Evolutionary conservation across 2,113 vertebrate genomes (phyloP), one percentile per base, ranked within the genome.

Genomic region (Trematocara marginatum): DNA sequence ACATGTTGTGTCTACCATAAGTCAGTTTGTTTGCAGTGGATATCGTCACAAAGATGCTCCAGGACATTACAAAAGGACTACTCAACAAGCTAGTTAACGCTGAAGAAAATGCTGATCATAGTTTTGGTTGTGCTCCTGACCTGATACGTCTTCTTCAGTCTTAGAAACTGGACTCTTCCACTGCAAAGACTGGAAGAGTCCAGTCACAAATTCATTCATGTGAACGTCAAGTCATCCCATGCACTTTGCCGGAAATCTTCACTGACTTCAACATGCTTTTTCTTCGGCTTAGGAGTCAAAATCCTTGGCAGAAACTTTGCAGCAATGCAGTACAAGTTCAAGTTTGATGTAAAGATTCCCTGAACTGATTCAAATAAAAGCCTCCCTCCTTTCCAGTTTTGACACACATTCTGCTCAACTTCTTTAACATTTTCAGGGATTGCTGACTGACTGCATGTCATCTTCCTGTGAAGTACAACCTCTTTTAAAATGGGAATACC

Each of bases 401-500:
- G 9, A 47, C 69, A 74, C 13, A 74, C 42, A 74, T 11, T 49
- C 69, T 74, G 42, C 42, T 74, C 69, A 74, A 26, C 6, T 6
- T 74, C 66, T 74, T 74, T 74, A 47, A 29, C 66, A 29, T 74
- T 47, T 18, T 74, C 42, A 47, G 0, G 0, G 42, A 29, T 31
- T 74, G 23, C 42, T 49, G 69, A 23, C 69, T 47, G 23, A 74
- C 40, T 7, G 42, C 42, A 49, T 49, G 15, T 74, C 69, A 74
- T 31, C 23, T 18, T 31, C 15, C 15, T 29, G 42, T 74, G 9
- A 74, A 74, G 69, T 18, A 47, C 9, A 26, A 29, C 69, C 13
- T 74, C 6, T 74, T 74, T 74, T 47, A 74, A 74, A 74, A 74
- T 7, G 15, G 20, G 66, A 47, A 45, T 74, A 18, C 42, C 23